Conservation (phyloP, 1,140 invertebrate species). For the Galleria mellonella region DNA sequence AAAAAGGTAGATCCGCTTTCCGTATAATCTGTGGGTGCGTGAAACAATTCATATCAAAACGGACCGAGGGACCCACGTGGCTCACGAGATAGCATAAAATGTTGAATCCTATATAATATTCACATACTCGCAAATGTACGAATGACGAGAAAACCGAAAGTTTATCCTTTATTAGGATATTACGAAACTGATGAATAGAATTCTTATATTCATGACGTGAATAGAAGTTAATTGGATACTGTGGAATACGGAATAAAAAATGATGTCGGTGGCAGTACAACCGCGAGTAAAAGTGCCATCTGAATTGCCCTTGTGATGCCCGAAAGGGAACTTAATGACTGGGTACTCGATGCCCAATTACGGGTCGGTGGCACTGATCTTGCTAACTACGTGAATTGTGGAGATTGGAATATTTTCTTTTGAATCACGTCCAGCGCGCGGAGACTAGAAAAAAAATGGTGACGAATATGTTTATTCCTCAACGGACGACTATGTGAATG, state of each 20-base stretch:
- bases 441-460: slow-evolving; percentile 19
- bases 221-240: background rate
- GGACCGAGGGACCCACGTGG: slow-evolving; percentile 2
- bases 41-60: slow-evolving; percentile 38
- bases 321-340: slow-evolving; percentile 31
- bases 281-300: slow-evolving; percentile 38
- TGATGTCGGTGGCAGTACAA: slow-evolving; percentile 8
- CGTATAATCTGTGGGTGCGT: slow-evolving; percentile 20
- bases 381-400: slow-evolving; percentile 22
- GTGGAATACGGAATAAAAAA: slow-evolving; percentile 8
- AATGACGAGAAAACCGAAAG: no score
- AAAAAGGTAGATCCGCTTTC: slow-evolving; percentile 42
- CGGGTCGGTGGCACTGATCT: slow-evolving; percentile 14
- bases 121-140: no score
- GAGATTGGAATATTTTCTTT: slow-evolving; percentile 31
- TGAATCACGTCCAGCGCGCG: slow-evolving; percentile 24
- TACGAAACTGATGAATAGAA: no score
- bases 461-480: slow-evolving; percentile 58
- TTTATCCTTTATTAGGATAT: no score
- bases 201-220: no score
- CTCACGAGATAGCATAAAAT: no score
- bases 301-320: slow-evolving; percentile 20
- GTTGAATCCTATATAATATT: no score
- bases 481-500: slow-evolving; percentile 39
- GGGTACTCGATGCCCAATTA: slow-evolving; percentile 27